phyloP scores from a whole-genome alignment of 2,888 invertebrate species.

The Cactoblastis cactorum region DNA sequence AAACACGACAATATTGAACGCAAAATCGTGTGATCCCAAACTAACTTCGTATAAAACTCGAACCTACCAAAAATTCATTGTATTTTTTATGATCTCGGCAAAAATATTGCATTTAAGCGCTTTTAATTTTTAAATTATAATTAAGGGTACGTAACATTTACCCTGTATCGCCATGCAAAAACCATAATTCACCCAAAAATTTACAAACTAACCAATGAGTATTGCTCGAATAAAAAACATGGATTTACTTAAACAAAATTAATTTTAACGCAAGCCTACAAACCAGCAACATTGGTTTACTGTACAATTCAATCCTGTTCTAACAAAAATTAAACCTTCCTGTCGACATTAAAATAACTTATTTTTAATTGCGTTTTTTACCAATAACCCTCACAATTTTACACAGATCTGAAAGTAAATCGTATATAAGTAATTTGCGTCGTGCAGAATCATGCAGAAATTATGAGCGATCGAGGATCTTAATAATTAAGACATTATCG shows the following conservation, averaged over 20 bases:
- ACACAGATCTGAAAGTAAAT: too few species aligned
- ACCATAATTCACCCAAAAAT: constrained; percentile 31
- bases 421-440: too few species aligned
- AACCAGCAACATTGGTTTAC: constrained; percentile 19
- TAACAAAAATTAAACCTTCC: constrained; percentile 16
- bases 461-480: too few species aligned
- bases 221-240: constrained; percentile 33
- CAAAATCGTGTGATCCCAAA: background rate
- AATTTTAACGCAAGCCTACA: constrained; percentile 23
- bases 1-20: background rate
- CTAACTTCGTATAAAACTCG: background rate
- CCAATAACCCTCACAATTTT: too few species aligned
- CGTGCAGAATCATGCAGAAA: too few species aligned
- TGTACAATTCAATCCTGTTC: constrained; percentile 24
- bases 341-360: constrained; percentile 12
- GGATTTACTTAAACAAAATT: constrained; percentile 20
- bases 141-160: constrained; percentile 43
- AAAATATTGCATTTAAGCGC: constrained; percentile 22
- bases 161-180: constrained; percentile 61
- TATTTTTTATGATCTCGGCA: background rate
- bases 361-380: too few species aligned
- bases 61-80: constrained; percentile 13
- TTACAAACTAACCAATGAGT: constrained; percentile 47
- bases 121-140: constrained; percentile 9
- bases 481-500: too few species aligned